phyloP scores from a whole-genome alignment of 2,113 vertebrate genomes.

The Lagenorhynchus albirostris region DNA sequence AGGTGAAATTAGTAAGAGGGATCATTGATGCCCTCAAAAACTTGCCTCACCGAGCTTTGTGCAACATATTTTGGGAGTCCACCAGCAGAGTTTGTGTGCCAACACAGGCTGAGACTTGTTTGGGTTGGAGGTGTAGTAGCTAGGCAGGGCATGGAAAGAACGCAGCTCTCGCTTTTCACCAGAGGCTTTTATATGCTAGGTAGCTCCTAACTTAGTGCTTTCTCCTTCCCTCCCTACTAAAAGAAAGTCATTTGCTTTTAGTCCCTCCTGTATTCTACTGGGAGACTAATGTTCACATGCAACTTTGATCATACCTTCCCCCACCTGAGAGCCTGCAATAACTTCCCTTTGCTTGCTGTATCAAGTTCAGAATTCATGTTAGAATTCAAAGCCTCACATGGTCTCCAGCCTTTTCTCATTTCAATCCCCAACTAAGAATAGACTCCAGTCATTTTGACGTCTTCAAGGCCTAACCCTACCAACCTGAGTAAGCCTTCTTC shows the following conservation, averaged over 20 bases:
- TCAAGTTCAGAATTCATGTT: not conserved
- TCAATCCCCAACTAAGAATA: not conserved
- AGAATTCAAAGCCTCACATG: not conserved
- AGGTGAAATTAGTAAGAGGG: constrained; percentile 9
- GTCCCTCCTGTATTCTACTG: not conserved
- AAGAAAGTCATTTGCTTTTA: not conserved
- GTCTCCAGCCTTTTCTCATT: not conserved
- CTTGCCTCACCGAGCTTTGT: constrained; percentile 1
- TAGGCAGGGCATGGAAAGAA: not conserved
- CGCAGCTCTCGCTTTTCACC: not conserved
- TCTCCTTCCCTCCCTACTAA: not conserved
- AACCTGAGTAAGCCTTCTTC: not conserved
- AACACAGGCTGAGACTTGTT: constrained; percentile 51
- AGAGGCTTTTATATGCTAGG: constrained; percentile 25
- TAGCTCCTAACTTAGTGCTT: not conserved
- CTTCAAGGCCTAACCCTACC: not conserved
- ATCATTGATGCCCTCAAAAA: constrained; percentile 32
- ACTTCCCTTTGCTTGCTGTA: not conserved
- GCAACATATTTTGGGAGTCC: not conserved
- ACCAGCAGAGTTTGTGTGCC: not conserved
- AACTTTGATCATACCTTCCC: not conserved
- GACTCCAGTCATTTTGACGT: not conserved
- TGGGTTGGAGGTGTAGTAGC: not conserved
- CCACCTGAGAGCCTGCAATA: not conserved
- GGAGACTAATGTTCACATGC: not conserved